A percentile compares a stretch with the other conserved stretches of the same genome.
Evolutionary conservation across 1,140 invertebrate species (phyloP).

Genomic region (Mycetomoellerius zeteki): DNA sequence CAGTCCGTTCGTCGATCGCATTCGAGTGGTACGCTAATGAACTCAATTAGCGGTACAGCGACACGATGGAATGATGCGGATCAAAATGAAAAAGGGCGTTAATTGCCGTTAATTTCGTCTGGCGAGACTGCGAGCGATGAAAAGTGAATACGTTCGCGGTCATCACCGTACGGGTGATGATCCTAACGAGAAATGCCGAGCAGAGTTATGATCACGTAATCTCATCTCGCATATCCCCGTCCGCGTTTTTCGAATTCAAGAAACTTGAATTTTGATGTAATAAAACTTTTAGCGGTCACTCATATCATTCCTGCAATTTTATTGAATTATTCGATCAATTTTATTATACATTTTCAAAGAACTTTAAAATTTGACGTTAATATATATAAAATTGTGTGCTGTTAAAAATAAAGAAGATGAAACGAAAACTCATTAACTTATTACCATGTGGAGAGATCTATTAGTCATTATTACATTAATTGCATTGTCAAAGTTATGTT

Average conservation of each 20-base stretch:
- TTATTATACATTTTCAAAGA: neutral
- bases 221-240: constrained; percentile 44
- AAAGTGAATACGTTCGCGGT: constrained; percentile 32
- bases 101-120: constrained; percentile 64
- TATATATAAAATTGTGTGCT: neutral
- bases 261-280: neutral
- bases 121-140: constrained; percentile 27
- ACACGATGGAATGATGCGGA: constrained; percentile 37
- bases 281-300: neutral
- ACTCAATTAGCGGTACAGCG: constrained; percentile 33
- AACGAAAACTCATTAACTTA: neutral
- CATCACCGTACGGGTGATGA: constrained; percentile 8
- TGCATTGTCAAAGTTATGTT: too few relatives aligned
- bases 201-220: constrained; percentile 44
- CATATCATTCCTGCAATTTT: neutral
- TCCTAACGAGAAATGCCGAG: constrained; percentile 46
- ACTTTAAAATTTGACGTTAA: neutral
- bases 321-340: neutral
- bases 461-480: neutral
- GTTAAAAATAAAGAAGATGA: neutral
- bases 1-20: constrained; percentile 5
- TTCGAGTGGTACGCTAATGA: constrained; percentile 33
- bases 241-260: neutral
- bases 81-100: constrained; percentile 49
- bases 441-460: neutral